These are phyloP conservation scores for Amblyteles armatorius DNA, from an alignment of 2,888 invertebrate species.

Conservation along the genomic window DNA sequence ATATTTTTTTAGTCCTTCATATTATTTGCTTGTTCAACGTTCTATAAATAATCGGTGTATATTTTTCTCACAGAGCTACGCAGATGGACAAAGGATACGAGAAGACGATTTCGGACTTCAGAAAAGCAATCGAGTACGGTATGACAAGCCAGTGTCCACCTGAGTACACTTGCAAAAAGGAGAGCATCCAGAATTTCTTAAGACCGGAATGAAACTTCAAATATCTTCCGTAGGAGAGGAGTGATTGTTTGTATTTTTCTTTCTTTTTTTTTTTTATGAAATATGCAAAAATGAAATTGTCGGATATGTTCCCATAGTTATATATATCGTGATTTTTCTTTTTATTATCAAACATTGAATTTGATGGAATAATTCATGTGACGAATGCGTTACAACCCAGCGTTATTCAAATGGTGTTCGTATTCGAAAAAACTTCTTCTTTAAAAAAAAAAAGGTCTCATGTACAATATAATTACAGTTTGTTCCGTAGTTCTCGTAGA, in stretches of 20 bases:
- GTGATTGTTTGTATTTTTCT: not conserved
- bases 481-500: slow-evolving; percentile 31
- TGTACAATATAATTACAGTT: slow-evolving; percentile 65
- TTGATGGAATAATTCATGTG: slow-evolving; percentile 11
- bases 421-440: slow-evolving; percentile 33
- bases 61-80: slow-evolving; percentile 85
- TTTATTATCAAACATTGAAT: slow-evolving; percentile 58
- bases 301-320: not conserved
- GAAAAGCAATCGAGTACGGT: slow-evolving; percentile 89
- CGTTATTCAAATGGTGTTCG: slow-evolving; percentile 27
- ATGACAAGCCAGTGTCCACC: slow-evolving; percentile 83
- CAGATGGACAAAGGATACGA: slow-evolving; percentile 87
- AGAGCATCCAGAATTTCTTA: slow-evolving; percentile 80
- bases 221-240: not conserved
- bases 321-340: slow-evolving; percentile 11
- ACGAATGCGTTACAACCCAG: slow-evolving; percentile 44
- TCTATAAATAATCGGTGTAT: not conserved
- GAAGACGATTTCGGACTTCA: slow-evolving; percentile 87
- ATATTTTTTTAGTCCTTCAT: slow-evolving; percentile 2
- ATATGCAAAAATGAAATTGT: slow-evolving; percentile 16
- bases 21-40: slow-evolving; percentile 10
- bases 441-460: slow-evolving; percentile 16
- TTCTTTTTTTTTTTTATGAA: not conserved
- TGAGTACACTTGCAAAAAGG: slow-evolving; percentile 81
- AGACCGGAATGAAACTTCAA: slow-evolving; percentile 69